A percentile compares a stretch with the other conserved stretches of the same genome.
These are phyloP conservation scores for Aricia artaxerxes DNA, from an alignment of 2,888 invertebrate genomes.

Conservation along the genomic window DNA sequence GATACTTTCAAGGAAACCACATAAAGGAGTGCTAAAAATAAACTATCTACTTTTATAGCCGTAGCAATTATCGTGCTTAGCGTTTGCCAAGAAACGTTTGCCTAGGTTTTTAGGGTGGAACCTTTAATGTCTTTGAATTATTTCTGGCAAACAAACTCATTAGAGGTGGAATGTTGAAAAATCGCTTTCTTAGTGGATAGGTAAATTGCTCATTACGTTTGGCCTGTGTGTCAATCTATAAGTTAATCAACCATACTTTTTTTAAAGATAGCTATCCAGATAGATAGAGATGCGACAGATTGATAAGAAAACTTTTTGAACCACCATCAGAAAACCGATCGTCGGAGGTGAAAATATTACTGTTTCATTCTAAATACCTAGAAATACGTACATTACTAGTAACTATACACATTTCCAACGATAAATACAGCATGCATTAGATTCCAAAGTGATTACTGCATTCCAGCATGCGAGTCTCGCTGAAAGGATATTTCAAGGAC, in stretches of 20 bases:
- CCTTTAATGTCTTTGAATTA: background rate
- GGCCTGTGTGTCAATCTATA: too few relatives aligned
- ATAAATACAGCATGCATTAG: background rate
- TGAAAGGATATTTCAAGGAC: slow-evolving; percentile 21
- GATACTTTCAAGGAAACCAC: background rate
- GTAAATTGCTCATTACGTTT: too few relatives aligned
- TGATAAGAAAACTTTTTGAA: too few relatives aligned
- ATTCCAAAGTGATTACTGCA: background rate
- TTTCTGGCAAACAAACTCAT: background rate
- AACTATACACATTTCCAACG: background rate
- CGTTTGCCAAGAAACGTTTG: background rate
- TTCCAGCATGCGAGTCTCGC: slow-evolving; percentile 1
- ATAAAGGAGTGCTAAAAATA: background rate
- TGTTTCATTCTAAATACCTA: too few relatives aligned
- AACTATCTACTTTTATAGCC: background rate
- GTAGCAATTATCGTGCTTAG: slow-evolving; percentile 1
- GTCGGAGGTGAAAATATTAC: too few relatives aligned
- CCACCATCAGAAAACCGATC: too few relatives aligned
- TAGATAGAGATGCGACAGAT: too few relatives aligned
- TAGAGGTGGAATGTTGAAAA: too few relatives aligned
- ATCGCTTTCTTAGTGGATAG: too few relatives aligned
- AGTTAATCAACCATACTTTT: too few relatives aligned
- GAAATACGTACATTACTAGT: too few relatives aligned
- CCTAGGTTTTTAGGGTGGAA: background rate
- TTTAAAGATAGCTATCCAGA: too few relatives aligned